Base-by-base conservation (phyloP, 2,797 vertebrate genomes). In the Danionella dracula region DNA sequence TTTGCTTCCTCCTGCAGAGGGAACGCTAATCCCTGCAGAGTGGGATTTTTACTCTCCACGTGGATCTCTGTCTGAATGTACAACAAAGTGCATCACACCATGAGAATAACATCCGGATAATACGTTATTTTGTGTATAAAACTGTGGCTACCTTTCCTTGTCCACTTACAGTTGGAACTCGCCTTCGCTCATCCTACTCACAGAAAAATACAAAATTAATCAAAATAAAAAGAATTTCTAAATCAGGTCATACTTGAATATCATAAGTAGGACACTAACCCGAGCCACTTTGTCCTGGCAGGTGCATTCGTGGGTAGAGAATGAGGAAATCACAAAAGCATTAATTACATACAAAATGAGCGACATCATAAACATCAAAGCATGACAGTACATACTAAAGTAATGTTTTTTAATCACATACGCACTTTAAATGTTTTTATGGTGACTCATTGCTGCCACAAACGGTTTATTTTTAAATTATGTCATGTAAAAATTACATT, bases 21-120 rank as follows among this genome's bases (percentile, higher is more conserved):
- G 69, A 99, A 99, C 2, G 92, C 91, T 10, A 99, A 85, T 79
- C 97, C 97, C 81, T 97, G 95, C 76, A 95, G 87, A 2, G 93
- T 93, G 76, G 98, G 92, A 35, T 93, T 92, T 79, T 94, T 92
- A 85, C 93, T 95, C 79, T 98, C 94, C 70, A 99, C 88, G 0
- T 93, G 95, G 83, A 99, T 96, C 85, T 99, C 96, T 0, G 95
- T 94, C 79, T 97, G 95, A 72, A 95, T 93, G 93, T 94, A 66
- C 64, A 9, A 73, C n/a, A 59, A 29, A 69, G n/a, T 1, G 38
- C 1, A 21, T 23, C 20, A 23, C 12, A 48, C 20, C 21, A 12
- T 16, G 1, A 12, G 15, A 42, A 57, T 8, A 57, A 4, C 29
- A 16, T 17, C 2, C 5, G 12, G 29, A 49, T 15, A 16, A 54